Conservation (phyloP, 2,113 vertebrate genomes). For the Oreochromis tanganicae region DNA sequence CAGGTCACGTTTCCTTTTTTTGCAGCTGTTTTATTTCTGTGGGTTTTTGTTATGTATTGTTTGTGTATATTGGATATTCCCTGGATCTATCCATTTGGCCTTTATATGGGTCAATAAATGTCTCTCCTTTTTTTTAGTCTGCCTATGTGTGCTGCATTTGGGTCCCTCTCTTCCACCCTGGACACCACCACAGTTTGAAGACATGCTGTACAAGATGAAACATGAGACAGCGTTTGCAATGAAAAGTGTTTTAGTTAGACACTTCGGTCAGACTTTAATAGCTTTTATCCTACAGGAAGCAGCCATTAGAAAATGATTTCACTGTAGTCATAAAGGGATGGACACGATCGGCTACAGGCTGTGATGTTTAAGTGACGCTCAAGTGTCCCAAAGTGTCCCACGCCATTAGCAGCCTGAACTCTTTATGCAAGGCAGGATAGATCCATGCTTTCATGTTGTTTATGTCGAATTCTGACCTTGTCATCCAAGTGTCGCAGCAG, state of each 20-base stretch:
- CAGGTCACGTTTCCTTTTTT: not conserved
- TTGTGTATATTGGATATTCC: not conserved
- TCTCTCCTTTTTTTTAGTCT: not conserved
- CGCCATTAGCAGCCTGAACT: not conserved
- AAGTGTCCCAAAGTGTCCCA: not conserved
- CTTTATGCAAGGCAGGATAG: not conserved
- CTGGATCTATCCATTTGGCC: not conserved
- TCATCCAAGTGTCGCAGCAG: not conserved
- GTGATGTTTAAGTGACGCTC: not conserved
- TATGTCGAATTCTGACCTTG: not conserved
- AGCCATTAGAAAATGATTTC: not conserved
- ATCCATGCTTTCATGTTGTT: not conserved
- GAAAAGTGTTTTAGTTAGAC: not conserved
- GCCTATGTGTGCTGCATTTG: not conserved
- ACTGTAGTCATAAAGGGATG: not conserved
- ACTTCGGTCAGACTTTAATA: not conserved
- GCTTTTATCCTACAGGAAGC: not conserved
- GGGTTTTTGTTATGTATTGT: not conserved
- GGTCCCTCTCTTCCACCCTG: not conserved
- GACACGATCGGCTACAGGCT: not conserved
- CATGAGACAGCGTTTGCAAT: not conserved
- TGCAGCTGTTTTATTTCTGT: not conserved
- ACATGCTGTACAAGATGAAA: not conserved
- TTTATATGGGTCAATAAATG: not conserved
- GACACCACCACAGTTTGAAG: not conserved